A percentile compares a stretch with the other conserved stretches of the same genome.
Conservation (phyloP, 2,113 vertebrate species). For the Mormyrus lacerda region DNA sequence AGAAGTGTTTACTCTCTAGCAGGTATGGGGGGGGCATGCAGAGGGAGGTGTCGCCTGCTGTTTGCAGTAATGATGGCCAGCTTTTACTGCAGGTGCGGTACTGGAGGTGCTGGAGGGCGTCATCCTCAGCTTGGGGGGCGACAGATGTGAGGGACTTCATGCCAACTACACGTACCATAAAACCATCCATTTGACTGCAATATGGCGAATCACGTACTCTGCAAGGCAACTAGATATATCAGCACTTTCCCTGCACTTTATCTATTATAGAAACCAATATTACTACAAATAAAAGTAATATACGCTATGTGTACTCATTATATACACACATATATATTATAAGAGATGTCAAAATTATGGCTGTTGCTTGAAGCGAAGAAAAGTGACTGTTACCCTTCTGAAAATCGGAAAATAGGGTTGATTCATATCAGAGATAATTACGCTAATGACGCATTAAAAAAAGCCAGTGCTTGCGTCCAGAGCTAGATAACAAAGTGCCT, state of each 20-base stretch:
- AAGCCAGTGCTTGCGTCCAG: background rate
- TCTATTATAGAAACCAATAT: background rate
- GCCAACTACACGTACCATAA: conserved; percentile 26
- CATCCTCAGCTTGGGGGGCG: background rate
- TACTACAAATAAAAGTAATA: background rate
- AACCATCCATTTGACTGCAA: background rate
- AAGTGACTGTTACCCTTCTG: background rate
- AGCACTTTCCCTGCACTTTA: background rate
- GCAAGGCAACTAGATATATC: background rate
- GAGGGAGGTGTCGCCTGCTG: background rate
- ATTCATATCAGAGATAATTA: background rate
- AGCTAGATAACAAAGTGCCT: background rate
- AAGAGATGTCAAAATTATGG: background rate
- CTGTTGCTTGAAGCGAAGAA: background rate
- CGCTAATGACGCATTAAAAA: background rate
- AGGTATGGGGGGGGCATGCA: background rate
- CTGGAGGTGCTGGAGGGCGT: background rate
- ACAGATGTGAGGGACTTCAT: conserved; percentile 28
- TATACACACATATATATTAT: background rate
- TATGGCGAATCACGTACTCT: background rate
- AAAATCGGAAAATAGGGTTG: background rate
- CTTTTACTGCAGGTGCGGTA: background rate
- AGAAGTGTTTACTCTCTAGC: background rate
- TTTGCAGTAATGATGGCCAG: background rate
- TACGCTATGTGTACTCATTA: background rate